Evolutionary conservation across 2,113 vertebrate species (phyloP), one percentile per base, ranked within the genome.

Genomic region (Passerina amoena): DNA sequence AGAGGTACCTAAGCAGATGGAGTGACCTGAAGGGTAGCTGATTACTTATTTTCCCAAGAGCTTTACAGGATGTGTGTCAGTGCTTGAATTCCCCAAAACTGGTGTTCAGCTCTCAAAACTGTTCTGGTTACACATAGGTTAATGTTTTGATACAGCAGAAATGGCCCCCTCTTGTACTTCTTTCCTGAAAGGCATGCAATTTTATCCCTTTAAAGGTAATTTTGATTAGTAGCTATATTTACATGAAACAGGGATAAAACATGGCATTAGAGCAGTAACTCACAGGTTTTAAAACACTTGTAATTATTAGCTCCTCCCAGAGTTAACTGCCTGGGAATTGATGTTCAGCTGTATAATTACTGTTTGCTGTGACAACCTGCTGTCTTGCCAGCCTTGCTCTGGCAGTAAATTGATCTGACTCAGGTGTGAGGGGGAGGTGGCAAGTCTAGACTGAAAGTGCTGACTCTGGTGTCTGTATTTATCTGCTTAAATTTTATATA

Each of bases 331-430:
- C 78, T 86, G 79, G 63, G 63, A 90, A 48, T n/a, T 40, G 45
- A 48, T 66, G 10, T 83, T 81, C 40, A 88, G 47, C 50, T 92
- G 64, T 25, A 5, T 77, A 75, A 65, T 86, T 64, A 31, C 11
- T 70, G 27, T 82, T 95, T 2, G 6, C 47, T 88, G 59, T 83
- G 88, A 61, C 87, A 84, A 18, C 44, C 79, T 78, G 51, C 92
- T 86, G 48, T 54, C 81, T 86, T 86, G 18, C 25, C 61, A 95
- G 66, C 60, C 44, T 70, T 75, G 35, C 40, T 96, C 38, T 69
- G 48, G 70, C 66, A 78, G 60, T 81, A 78, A 80, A 88, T 90
- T 57, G 72, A 11, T 93, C 50, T 95, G 92, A 93, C 83, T 95
- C 92, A 93, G 51, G 88, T 88, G 35, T 78, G 92, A 94, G 88